Evolutionary conservation across 1,140 invertebrate genomes (phyloP).

Genomic region (Drosophila santomea): DNA sequence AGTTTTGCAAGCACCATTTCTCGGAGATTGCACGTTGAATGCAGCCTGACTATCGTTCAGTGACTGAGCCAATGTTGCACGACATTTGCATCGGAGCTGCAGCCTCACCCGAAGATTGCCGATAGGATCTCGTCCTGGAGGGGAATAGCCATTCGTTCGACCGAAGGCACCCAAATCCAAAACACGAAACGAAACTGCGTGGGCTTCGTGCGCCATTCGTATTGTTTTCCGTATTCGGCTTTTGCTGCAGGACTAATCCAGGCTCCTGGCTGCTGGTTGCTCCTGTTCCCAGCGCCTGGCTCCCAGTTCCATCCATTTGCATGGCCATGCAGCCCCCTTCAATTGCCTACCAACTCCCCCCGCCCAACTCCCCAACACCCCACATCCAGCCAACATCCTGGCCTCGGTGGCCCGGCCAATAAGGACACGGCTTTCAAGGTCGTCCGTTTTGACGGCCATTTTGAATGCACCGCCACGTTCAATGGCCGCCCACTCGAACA

Average conservation of each 20-base stretch:
- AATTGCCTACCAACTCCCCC: not conserved
- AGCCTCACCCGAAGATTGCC: conserved; percentile 35
- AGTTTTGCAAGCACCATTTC: conserved; percentile 8
- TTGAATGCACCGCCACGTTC: conserved; percentile 63
- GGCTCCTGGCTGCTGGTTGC: conserved; percentile 28
- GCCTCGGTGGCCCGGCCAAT: conserved; percentile 47
- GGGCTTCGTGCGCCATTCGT: conserved; percentile 16
- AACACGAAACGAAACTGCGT: conserved; percentile 9
- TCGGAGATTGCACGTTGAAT: conserved; percentile 67
- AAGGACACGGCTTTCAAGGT: conserved; percentile 59
- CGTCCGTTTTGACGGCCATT: conserved; percentile 76
- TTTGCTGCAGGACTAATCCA: conserved; percentile 26
- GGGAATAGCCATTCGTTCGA: conserved; percentile 19
- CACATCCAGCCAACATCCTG: not conserved
- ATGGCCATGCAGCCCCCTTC: not conserved
- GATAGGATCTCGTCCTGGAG: conserved; percentile 31
- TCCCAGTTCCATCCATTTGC: conserved; percentile 16
- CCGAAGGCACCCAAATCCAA: not conserved
- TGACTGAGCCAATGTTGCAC: conserved; percentile 68
- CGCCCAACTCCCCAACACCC: no score
- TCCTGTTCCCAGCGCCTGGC: conserved; percentile 33
- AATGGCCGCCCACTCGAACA: conserved; percentile 66
- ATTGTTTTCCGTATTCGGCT: not conserved
- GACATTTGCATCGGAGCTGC: conserved; percentile 66
- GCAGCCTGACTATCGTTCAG: conserved; percentile 72